Evolutionary conservation across 2,888 invertebrate genomes (phyloP).

Genomic region (Dione juno): DNA sequence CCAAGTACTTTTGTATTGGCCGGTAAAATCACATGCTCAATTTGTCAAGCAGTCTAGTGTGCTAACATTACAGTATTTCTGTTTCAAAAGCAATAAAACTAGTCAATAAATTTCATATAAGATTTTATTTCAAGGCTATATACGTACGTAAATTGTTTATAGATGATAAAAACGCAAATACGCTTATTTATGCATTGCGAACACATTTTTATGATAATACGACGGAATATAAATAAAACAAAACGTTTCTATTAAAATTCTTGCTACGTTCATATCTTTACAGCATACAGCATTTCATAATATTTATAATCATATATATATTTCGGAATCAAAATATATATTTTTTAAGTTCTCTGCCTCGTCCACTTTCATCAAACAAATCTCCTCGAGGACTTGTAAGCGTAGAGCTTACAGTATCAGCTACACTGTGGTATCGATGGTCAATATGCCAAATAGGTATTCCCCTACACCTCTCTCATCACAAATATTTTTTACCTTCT

Average conservation of each 20-base stretch:
- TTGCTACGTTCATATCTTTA: too few species aligned
- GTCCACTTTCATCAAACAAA: too few species aligned
- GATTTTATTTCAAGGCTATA: not conserved
- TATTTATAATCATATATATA: too few species aligned
- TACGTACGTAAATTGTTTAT: not conserved
- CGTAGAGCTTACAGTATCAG: too few species aligned
- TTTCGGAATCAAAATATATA: not conserved
- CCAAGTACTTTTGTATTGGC: not conserved
- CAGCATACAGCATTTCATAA: too few species aligned
- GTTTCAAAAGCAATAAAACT: not conserved
- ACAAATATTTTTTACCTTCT: too few species aligned
- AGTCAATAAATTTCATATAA: slow-evolving; percentile 2
- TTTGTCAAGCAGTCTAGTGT: slow-evolving; percentile 4
- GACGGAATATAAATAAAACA: not conserved
- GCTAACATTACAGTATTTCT: slow-evolving; percentile 6
- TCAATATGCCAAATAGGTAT: too few species aligned
- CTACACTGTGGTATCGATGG: too few species aligned
- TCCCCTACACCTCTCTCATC: too few species aligned
- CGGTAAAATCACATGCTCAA: slow-evolving; percentile 7
- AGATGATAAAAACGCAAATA: slow-evolving; percentile 3
- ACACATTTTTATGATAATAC: not conserved
- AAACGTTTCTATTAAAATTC: too few species aligned
- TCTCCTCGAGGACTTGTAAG: too few species aligned
- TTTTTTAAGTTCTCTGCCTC: too few species aligned
- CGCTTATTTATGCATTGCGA: not conserved